Evolutionary conservation across 2,113 vertebrate genomes (phyloP), one percentile per base, ranked within the genome.

Genomic region (Chauna torquata): DNA sequence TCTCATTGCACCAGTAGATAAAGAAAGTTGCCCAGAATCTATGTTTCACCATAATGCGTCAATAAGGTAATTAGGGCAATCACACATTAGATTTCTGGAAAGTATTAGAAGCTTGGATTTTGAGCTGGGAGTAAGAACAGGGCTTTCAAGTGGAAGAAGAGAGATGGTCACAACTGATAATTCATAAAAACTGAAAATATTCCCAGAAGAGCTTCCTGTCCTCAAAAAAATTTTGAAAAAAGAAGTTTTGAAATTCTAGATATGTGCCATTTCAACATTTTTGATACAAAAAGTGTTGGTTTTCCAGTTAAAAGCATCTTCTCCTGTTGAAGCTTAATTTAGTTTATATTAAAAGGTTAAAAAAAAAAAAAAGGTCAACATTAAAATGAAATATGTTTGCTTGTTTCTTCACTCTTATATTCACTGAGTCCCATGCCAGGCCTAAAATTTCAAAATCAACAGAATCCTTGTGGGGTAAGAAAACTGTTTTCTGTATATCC

Each of bases 371-470:
- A 52, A 30, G 13, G 34, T 82, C 47, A 87, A 34, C 12, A 68
- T 91, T 84, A 84, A 84, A 86, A 91, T 68, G 30, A 94, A 93
- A 93, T 66, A 62, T 2, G 0, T 27, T 75, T 82, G 49, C 59
- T 92, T 92, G 30, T 81, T 94, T 94, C 81, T 81, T 71, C 55
- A 45, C n/a, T 96, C 69, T 57, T 59, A 84, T 62, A 85, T 87
- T 79, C 66, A 75, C 52, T 65, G 32, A 64, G 19, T 12, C 38
- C 25, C 61, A 79, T 55, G 57, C 28, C 74, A 88, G 74, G 25
- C 65, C 57, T 64, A 90, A 91, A 75, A 87, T 94, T 94, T 94
- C 87, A 86, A 96, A 90, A 91, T 79, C 70, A 89, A 42, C 70
- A 87, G 38, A 68, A 88, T 45, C 36, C 30, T 85, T 50, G 14